A percentile compares a stretch with the other conserved stretches of the same genome.
Evolutionary conservation across 1,140 invertebrate genomes (phyloP).

Genomic region (Aphis craccivora): DNA sequence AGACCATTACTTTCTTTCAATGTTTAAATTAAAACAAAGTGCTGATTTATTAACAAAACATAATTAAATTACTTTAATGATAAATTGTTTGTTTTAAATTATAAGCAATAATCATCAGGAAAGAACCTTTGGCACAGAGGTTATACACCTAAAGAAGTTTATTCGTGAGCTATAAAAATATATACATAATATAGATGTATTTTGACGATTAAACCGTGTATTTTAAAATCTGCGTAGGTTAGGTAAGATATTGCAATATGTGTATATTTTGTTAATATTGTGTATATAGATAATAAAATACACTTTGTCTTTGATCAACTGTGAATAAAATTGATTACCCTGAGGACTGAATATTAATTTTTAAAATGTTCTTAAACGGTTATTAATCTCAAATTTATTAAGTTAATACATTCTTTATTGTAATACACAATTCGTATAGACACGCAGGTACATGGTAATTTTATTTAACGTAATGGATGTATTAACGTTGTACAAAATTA

Average conservation of each 20-base stretch:
- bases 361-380: background rate
- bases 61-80: background rate
- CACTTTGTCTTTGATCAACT: background rate
- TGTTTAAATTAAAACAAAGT: background rate
- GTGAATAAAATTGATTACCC: background rate
- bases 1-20: background rate
- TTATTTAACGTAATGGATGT: too few relatives aligned
- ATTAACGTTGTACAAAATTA: background rate
- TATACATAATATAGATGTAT: background rate
- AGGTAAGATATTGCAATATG: background rate
- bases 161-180: background rate
- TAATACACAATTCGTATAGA: too few relatives aligned
- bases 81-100: constrained; percentile 1
- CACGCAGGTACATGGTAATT: background rate
- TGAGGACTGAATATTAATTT: background rate
- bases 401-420: background rate
- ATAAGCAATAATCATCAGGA: background rate
- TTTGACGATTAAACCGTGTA: background rate
- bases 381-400: background rate
- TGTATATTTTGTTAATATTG: background rate
- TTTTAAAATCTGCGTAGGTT: background rate
- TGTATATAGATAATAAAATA: background rate
- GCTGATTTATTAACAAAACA: background rate
- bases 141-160: background rate
- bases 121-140: background rate